Conservation (phyloP, 2,888 invertebrate genomes). For the Phoenoteleia sp. region DNA sequence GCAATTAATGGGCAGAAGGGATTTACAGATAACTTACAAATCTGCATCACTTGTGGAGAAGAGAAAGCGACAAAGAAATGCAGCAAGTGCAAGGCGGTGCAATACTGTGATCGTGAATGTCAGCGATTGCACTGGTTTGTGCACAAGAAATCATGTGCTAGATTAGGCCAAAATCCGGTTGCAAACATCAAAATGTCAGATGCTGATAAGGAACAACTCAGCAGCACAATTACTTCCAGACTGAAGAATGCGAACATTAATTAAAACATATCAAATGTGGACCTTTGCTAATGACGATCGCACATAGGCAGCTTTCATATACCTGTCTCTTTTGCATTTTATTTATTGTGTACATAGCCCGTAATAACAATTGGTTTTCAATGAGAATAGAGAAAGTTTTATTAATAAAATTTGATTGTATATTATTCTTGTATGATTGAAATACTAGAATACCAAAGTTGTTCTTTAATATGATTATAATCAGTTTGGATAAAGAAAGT, state of each 20-base stretch:
- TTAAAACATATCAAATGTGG: conserved; percentile 72
- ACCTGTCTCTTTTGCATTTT: conserved; percentile 20
- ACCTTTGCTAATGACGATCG: conserved; percentile 16
- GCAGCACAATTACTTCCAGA: conserved; percentile 80
- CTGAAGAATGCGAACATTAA: conserved; percentile 81
- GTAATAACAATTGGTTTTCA: background rate
- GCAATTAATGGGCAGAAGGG: conserved; percentile 96
- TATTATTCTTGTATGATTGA: too few relatives aligned
- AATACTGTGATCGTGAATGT: conserved; percentile 98
- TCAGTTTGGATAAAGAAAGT: too few relatives aligned
- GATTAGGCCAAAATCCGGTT: conserved; percentile 86
- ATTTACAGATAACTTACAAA: conserved; percentile 90
- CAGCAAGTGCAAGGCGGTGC: conserved; percentile 96
- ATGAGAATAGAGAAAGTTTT: background rate
- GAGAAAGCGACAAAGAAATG: conserved; percentile 97
- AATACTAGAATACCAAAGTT: too few relatives aligned
- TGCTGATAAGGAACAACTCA: conserved; percentile 80
- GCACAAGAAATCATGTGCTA: conserved; percentile 94
- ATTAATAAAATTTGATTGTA: background rate
- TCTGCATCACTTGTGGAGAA: conserved; percentile 95
- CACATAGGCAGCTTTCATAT: conserved; percentile 8
- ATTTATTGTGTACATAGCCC: conserved; percentile 32
- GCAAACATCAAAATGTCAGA: conserved; percentile 77
- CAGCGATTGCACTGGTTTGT: conserved; percentile 98
- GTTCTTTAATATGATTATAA: too few relatives aligned